Evolutionary conservation across 2,797 vertebrate species (phyloP).

Genomic region (Carduelis carduelis): DNA sequence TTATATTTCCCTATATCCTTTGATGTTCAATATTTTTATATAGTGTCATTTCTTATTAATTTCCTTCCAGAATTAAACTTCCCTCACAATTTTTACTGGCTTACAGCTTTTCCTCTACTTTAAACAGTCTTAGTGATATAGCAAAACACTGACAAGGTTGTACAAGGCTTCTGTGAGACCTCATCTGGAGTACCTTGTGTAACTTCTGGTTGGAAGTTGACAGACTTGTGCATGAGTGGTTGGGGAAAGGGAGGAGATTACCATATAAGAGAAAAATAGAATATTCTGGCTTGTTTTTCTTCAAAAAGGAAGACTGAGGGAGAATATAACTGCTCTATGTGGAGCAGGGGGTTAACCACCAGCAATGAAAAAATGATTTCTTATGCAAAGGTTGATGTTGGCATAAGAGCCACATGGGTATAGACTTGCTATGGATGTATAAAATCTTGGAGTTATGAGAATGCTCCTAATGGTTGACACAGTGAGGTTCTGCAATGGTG

Average conservation of each 20-base stretch:
- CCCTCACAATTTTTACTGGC: not conserved
- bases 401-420: not conserved
- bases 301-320: not conserved
- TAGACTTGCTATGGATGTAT: not conserved
- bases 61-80: not conserved
- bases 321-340: not conserved
- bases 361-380: not conserved
- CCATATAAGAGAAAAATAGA: not conserved
- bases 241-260: not conserved
- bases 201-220: not conserved
- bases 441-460: not conserved
- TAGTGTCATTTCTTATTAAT: not conserved
- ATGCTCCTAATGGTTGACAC: not conserved
- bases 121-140: not conserved
- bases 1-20: not conserved
- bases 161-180: not conserved
- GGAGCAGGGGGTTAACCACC: not conserved
- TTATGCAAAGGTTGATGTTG: not conserved
- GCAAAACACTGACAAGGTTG: not conserved
- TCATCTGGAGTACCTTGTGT: not conserved
- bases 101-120: not conserved
- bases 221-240: not conserved
- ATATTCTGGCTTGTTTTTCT: not conserved
- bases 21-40: not conserved
- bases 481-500: not conserved